Base-by-base conservation (phyloP, 2,113 vertebrate species). In the Labeo catla region DNA sequence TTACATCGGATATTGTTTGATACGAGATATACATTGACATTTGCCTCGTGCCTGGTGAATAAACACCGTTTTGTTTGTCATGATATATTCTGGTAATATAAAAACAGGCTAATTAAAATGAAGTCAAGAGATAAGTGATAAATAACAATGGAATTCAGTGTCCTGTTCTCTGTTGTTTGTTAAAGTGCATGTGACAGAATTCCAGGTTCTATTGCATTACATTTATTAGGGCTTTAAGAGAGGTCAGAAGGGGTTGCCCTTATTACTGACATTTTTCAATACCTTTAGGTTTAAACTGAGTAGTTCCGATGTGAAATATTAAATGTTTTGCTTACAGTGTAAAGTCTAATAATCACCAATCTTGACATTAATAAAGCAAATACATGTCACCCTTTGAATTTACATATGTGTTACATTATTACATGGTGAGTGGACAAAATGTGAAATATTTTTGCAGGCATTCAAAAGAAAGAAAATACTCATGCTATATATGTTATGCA, bases 81-180 rank as follows among this genome's bases (percentile, higher is more conserved):
- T 16, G 7, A 77, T 21, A 47, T 47, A 47, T 43, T 72, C 43
- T 19, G 39, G 34, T 43, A 39, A 43, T 19, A 39, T 21, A 72
- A 39, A 74, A 74, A 74, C 45, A 49, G 72, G 21, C 2, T 49
- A 23, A 34, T 7, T 16, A 34, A 34, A 47, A 77, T 59, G 21
- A 45, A 43, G 43, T 47, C 36, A 49, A 49, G n/a, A 68, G 23
- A 61, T 12, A 66, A 82, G 16, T 70, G 47, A 82, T 50, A 43
- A 36, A 73, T 72, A 73, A 84, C 81, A 84, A 73, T 59, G 50
- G 28, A 45, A 73, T 81, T 89, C 89, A 92, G 87, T 94, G 93
- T 93, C 86, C 81, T 93, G 89, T 72, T 90, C 79, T 47, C 15
- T 61, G 47, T 88, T 84, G 43, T 83, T 81, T 11, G 34, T 66